These are phyloP conservation scores for Chloroceryle aenea DNA, from an alignment of 2,113 vertebrate species.

Conservation along the genomic window DNA sequence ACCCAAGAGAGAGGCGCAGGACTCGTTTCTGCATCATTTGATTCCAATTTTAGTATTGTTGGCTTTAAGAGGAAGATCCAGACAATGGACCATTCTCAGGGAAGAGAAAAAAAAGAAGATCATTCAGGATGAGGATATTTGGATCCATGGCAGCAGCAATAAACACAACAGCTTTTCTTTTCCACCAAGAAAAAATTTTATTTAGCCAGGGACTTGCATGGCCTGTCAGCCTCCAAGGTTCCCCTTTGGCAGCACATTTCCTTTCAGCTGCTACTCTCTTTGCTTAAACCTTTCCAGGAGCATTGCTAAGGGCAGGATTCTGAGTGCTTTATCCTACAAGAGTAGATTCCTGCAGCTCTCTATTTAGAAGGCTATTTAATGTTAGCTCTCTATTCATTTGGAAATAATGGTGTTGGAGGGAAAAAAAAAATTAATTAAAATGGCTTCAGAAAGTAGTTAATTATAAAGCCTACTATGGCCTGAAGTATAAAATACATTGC, in stretches of 20 bases:
- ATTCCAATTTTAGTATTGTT: neutral
- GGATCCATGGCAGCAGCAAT: neutral
- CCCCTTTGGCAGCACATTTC: neutral
- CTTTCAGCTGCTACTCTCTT: neutral
- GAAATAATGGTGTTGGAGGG: conserved; percentile 50
- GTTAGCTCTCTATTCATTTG: conserved; percentile 42
- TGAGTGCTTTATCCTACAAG: neutral
- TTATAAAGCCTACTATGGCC: conserved; percentile 52
- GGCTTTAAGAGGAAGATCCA: neutral
- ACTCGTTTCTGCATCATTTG: neutral
- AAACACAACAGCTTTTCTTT: neutral
- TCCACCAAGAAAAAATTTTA: neutral
- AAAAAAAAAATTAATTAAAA: conserved; percentile 41
- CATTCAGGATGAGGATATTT: conserved; percentile 6
- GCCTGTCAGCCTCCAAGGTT: neutral
- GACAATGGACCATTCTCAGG: neutral
- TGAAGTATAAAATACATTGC: conserved; percentile 47
- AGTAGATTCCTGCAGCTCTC: neutral
- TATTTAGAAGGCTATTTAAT: conserved; percentile 45
- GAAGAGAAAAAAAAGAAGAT: neutral
- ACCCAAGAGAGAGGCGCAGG: neutral
- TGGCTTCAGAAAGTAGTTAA: conserved; percentile 57
- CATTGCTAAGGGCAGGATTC: neutral
- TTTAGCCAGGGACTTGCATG: neutral
- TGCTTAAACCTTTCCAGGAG: neutral